Evolutionary conservation across 2,797 vertebrate genomes (phyloP).

Genomic region (Eulemur rubriventer): DNA sequence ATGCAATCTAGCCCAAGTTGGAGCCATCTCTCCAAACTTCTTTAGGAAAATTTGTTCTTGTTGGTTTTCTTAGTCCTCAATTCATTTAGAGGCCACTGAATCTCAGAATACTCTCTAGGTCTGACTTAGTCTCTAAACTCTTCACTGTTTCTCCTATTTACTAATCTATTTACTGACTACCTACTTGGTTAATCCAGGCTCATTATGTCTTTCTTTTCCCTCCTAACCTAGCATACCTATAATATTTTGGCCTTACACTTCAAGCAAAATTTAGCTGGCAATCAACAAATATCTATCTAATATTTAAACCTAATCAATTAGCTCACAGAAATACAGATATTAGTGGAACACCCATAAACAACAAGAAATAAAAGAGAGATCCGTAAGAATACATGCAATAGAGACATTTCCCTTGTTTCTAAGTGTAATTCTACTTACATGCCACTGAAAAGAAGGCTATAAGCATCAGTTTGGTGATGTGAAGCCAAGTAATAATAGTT

Average conservation of each 20-base stretch:
- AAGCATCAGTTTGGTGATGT: conserved; percentile 98
- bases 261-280: conserved; percentile 28
- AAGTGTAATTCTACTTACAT: conserved; percentile 89
- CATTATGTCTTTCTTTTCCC: background rate
- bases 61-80: background rate
- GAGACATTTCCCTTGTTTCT: background rate
- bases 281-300: background rate
- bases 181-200: conserved; percentile 6
- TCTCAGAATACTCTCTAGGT: background rate
- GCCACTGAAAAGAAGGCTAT: conserved; percentile 99
- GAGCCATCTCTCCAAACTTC: background rate
- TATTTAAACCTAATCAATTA: background rate
- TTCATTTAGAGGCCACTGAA: background rate
- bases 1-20: background rate
- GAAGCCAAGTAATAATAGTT: conserved; percentile 99
- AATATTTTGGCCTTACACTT: conserved; percentile 37
- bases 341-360: background rate
- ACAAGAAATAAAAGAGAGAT: background rate
- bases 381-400: background rate
- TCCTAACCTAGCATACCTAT: background rate
- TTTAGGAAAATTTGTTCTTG: background rate
- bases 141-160: background rate
- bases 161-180: background rate
- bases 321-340: conserved; percentile 5
- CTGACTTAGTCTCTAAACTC: background rate